These are phyloP conservation scores for Oreochromis tanganicae DNA, from an alignment of 2,113 vertebrate genomes.

Conservation along the genomic window DNA sequence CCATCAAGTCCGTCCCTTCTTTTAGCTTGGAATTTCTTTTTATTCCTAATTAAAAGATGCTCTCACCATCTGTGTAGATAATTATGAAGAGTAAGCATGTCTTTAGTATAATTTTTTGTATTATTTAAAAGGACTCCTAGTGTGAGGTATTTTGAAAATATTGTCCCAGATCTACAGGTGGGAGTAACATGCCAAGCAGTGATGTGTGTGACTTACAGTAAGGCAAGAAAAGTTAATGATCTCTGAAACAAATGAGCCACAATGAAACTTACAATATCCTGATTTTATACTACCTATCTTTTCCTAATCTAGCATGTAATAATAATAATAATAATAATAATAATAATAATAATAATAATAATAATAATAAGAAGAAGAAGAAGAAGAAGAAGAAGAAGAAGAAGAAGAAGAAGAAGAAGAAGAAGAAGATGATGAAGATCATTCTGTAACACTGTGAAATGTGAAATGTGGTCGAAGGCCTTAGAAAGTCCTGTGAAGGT, in stretches of 20 bases:
- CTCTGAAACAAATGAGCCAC: neutral
- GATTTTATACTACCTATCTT: neutral
- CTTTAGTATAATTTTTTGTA: neutral
- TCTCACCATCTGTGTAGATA: neutral
- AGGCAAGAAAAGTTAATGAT: neutral
- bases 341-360: fast-evolving
- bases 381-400: neutral
- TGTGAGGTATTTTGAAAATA: neutral
- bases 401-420: fast-evolving
- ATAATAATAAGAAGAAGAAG: fast-evolving
- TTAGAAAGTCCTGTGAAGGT: neutral
- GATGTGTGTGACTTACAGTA: neutral
- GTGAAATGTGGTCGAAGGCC: neutral
- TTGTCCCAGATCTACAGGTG: neutral
- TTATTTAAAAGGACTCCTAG: neutral
- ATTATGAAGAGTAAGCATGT: neutral
- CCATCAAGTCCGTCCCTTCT: neutral
- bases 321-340: fast-evolving
- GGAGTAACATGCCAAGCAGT: neutral
- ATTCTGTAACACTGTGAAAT: neutral
- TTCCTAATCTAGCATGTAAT: neutral
- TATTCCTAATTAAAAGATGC: neutral
- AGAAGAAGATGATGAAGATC: neutral
- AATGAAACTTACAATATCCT: neutral
- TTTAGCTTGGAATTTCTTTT: neutral